A percentile compares a stretch with the other conserved stretches of the same genome.
These are phyloP conservation scores for Phylloscopus collybita DNA, from an alignment of 2,797 vertebrate species.

Conservation along the genomic window DNA sequence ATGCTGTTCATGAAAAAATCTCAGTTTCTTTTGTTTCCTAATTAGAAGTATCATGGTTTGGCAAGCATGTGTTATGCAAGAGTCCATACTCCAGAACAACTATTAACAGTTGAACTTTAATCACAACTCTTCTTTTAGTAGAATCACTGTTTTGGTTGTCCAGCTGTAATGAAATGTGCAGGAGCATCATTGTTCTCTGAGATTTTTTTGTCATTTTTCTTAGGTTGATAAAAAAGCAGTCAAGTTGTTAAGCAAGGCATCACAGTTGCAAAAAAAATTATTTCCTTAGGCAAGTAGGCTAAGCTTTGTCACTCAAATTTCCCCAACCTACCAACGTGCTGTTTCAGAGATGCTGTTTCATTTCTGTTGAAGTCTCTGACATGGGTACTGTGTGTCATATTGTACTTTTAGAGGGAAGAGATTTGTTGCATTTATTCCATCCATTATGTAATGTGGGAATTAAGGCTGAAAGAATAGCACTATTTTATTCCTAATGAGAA, in stretches of 20 bases:
- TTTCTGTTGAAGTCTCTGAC: neutral
- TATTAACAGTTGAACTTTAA: neutral
- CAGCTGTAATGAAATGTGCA: neutral
- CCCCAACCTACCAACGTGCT: neutral
- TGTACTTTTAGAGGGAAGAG: neutral
- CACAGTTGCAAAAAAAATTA: neutral
- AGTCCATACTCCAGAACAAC: neutral
- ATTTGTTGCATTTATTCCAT: neutral
- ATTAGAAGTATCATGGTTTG: neutral
- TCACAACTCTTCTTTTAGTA: neutral
- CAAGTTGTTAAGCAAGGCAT: neutral
- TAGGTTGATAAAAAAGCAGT: neutral
- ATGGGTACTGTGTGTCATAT: accelerated
- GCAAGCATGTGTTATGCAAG: neutral
- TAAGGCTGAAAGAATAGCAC: neutral
- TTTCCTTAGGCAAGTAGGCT: neutral
- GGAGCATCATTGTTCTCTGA: neutral
- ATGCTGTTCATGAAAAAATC: neutral
- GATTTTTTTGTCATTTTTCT: neutral
- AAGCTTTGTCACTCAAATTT: neutral
- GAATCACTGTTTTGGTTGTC: neutral
- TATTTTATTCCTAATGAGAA: neutral
- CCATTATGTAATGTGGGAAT: neutral
- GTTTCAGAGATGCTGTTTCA: neutral
- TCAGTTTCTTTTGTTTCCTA: neutral